Evolutionary conservation across 1,140 invertebrate genomes (phyloP).

Genomic region (Maniola jurtina): DNA sequence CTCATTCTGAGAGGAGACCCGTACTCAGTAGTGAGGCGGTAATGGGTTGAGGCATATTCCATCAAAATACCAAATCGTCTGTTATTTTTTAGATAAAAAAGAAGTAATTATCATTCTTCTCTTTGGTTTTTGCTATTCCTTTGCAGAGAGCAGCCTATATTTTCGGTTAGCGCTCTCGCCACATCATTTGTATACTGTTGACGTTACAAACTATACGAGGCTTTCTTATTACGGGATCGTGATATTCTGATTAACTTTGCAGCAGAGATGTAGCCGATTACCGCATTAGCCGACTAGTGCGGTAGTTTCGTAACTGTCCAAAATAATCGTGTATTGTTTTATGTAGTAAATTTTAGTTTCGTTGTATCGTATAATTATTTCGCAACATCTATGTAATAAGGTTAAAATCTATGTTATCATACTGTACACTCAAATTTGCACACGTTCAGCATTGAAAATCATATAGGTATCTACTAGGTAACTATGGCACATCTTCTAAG

Average conservation of each 20-base stretch:
- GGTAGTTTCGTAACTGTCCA: conserved; percentile 47
- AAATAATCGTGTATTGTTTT: conserved; percentile 29
- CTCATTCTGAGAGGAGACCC: too few relatives aligned
- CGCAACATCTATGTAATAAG: conserved; percentile 55
- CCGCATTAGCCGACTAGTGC: conserved; percentile 59
- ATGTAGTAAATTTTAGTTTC: conserved; percentile 39
- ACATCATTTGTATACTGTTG: conserved; percentile 59
- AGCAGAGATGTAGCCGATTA: conserved; percentile 72
- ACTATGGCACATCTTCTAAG: conserved; percentile 67
- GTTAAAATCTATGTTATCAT: conserved; percentile 35
- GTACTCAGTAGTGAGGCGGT: too few relatives aligned
- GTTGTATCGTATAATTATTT: conserved; percentile 36
- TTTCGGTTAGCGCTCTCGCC: conserved; percentile 65
- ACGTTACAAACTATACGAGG: conserved; percentile 58
- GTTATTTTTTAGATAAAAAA: too few relatives aligned
- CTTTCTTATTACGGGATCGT: conserved; percentile 49
- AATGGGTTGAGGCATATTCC: too few relatives aligned
- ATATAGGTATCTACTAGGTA: conserved; percentile 26
- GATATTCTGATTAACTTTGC: conserved; percentile 37
- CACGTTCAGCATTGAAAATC: conserved; percentile 68
- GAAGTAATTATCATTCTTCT: conserved; percentile 21
- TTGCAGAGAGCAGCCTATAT: conserved; percentile 60
- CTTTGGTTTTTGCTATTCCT: conserved; percentile 47
- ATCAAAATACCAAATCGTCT: too few relatives aligned
- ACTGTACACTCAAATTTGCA: conserved; percentile 54